Conservation (phyloP, 2,888 invertebrate genomes). For the Bruchidius siliquastri region DNA sequence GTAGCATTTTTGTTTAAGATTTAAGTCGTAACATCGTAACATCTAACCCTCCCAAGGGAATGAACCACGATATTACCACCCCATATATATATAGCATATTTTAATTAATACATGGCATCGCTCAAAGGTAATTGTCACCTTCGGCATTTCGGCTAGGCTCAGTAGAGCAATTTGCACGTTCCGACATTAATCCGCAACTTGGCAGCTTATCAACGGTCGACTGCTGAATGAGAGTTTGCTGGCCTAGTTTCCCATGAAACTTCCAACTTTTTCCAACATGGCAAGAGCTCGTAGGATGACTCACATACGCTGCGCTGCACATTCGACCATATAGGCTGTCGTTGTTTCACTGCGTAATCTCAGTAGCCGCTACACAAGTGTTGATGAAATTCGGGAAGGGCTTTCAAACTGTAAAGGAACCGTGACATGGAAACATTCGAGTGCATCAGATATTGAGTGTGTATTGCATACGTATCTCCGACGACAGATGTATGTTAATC, state of each 20-base stretch:
- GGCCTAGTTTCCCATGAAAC: background rate
- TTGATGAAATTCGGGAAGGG: too few species aligned
- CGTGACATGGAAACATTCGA: too few species aligned
- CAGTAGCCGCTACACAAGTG: too few species aligned
- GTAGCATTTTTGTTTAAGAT: too few species aligned
- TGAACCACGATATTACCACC: too few species aligned
- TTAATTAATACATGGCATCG: background rate
- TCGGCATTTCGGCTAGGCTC: background rate
- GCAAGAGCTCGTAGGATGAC: background rate
- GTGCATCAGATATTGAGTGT: too few species aligned
- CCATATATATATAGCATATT: background rate
- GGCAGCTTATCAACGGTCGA: background rate
- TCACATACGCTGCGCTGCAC: background rate
- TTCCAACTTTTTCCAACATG: background rate
- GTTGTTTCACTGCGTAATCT: too few species aligned
- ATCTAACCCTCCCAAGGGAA: too few species aligned
- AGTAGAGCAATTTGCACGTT: background rate
- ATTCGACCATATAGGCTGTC: background rate
- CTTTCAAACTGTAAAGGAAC: too few species aligned
- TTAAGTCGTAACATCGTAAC: too few species aligned
- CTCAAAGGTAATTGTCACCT: background rate
- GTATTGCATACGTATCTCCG: too few species aligned
- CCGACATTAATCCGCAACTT: background rate
- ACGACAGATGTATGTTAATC: too few species aligned
- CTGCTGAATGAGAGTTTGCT: background rate